These are phyloP conservation scores for Boloria euphrosyne DNA, from an alignment of 2,888 invertebrate species.

Conservation along the genomic window DNA sequence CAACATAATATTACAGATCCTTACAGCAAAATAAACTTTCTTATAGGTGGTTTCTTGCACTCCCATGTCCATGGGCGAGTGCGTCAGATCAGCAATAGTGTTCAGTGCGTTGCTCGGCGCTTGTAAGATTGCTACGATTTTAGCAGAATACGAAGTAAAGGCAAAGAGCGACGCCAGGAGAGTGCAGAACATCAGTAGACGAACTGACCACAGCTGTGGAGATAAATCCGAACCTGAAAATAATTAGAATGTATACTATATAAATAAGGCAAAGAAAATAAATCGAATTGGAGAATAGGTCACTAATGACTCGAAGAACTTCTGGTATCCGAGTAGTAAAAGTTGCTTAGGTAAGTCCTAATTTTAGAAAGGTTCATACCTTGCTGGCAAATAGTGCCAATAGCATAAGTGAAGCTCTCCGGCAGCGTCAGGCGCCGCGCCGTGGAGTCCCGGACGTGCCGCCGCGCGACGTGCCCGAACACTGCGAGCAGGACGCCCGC, in stretches of 20 bases:
- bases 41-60: constrained; percentile 84
- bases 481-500: constrained; percentile 48
- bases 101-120: constrained; percentile 83
- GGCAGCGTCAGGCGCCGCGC: constrained; percentile 51
- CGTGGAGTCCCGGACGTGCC: constrained; percentile 30
- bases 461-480: constrained; percentile 48
- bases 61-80: constrained; percentile 80
- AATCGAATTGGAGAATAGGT: not conserved
- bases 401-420: constrained; percentile 79
- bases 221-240: constrained; percentile 70
- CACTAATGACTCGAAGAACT: not conserved
- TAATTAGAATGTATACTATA: constrained; percentile 46
- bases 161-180: constrained; percentile 81
- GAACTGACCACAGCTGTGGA: constrained; percentile 73
- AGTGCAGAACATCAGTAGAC: constrained; percentile 80
- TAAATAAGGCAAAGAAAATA: not conserved
- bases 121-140: constrained; percentile 84
- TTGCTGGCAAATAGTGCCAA: constrained; percentile 84
- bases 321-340: no score
- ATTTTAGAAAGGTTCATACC: constrained; percentile 50
- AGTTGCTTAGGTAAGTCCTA: no score
- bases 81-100: constrained; percentile 78
- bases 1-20: constrained; percentile 24
- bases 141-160: constrained; percentile 86
- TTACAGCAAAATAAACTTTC: constrained; percentile 79